Evolutionary conservation across 2,113 vertebrate genomes (phyloP), one percentile per base, ranked within the genome.

Genomic region (Nesogale talazaci): DNA sequence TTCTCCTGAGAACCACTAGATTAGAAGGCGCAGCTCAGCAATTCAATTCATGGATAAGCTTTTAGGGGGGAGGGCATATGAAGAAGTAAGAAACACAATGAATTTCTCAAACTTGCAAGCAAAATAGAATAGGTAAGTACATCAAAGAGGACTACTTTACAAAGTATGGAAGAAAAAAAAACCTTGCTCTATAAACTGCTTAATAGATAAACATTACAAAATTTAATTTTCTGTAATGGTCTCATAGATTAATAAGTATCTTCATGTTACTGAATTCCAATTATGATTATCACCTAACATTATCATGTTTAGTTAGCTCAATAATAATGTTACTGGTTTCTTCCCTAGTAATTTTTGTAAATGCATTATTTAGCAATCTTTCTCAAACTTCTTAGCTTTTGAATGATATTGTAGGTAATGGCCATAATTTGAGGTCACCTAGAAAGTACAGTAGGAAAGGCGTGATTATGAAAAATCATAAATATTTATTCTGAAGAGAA

Each of bases 141-240:
- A 75, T 59, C 19, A 72, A 75, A 9, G 59, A 38, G 23, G 34
- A 69, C 42, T 70, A 65, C 5, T 29, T 59, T 20, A 57, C 89
- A 92, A 92, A 38, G 29, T 34, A 67, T 40, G n/a, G n/a, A n/a
- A n/a, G 92, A 92, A 89, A 67, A 95, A 83, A 52, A 6, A 3
- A 61, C 25, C 38, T 20, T 59, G 31, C 34, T 93, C 3, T 20
- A 79, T 40, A 6, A 81, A 91, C 20, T 83, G 16, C 42, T 7
- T 46, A 88, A 78, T 61, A 79, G 22, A 95, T 16, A 70, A 81
- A 42, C 9, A 87, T 59, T 81, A 89, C 25, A 76, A 76, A 82
- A 87, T 74, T 67, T 38, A 46, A 52, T 70, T 86, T 83, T 83
- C 15, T 57, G 9, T 81, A 46, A 79, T 6, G 89, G 38, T 16